Conservation (phyloP, 2,113 vertebrate genomes). For the Nibea coibor region DNA sequence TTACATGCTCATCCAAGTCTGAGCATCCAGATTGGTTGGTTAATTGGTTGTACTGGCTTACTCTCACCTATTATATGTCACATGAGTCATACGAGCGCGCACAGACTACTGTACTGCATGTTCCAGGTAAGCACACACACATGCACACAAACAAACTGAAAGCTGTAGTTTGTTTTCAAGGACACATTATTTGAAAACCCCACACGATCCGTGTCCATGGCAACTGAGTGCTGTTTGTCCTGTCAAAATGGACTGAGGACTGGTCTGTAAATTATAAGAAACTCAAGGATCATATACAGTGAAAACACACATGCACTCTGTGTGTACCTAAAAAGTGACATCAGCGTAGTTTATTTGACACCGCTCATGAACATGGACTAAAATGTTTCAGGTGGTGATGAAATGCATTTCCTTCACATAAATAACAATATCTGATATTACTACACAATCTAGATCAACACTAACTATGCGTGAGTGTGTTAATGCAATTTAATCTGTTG, state of each 20-base stretch:
- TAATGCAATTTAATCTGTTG: background rate
- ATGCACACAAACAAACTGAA: background rate
- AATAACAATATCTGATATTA: background rate
- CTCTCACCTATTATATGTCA: background rate
- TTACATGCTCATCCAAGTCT: background rate
- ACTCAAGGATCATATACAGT: background rate
- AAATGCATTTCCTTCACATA: background rate
- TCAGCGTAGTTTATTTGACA: background rate
- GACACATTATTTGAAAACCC: constrained; percentile 55
- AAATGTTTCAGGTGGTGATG: background rate
- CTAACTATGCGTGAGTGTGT: background rate
- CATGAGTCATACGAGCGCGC: background rate
- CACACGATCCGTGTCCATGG: constrained; percentile 56
- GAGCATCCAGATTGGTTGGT: too few relatives aligned
- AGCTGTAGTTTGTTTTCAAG: constrained; percentile 54
- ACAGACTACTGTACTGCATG: background rate
- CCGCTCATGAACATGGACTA: background rate
- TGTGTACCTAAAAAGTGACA: background rate
- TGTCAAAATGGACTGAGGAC: constrained; percentile 13
- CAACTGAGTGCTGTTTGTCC: constrained; percentile 53
- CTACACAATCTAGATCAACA: background rate
- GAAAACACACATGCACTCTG: background rate
- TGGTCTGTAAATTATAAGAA: constrained; percentile 36
- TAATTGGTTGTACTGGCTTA: background rate
- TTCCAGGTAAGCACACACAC: background rate